Percentiles rank a stretch among this genome's conserved stretches.
phyloP scores from a whole-genome alignment of 2,113 vertebrate species.

The Gasterosteus aculeatus region DNA sequence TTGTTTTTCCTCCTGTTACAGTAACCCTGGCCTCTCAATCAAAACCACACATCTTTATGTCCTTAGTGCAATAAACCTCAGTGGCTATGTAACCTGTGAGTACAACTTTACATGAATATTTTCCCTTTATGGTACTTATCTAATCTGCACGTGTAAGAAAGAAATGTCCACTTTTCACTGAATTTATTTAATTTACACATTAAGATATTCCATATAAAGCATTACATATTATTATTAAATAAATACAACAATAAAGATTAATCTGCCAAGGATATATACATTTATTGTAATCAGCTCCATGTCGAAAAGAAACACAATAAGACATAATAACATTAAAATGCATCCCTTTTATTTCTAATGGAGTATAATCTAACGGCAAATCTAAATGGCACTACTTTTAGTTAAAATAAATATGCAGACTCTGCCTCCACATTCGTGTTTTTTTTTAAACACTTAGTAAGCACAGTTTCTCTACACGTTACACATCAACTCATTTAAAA shows the following conservation, averaged over 20 bases:
- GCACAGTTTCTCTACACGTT: not conserved
- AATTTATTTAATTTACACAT: not conserved
- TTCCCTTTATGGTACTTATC: not conserved
- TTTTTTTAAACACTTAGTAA: not conserved
- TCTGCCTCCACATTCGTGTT: not conserved
- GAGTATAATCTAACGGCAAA: not conserved
- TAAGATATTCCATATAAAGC: not conserved
- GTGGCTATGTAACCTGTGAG: not conserved
- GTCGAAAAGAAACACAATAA: no score
- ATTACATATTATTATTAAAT: not conserved
- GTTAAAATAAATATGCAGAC: not conserved
- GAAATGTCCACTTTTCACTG: not conserved
- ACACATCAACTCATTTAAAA: not conserved
- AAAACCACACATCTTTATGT: not conserved
- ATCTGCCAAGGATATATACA: not conserved
- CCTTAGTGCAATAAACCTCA: not conserved
- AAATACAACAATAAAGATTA: no score
- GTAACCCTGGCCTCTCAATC: not conserved
- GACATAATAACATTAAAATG: not conserved
- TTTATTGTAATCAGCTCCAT: not conserved
- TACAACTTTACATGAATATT: not conserved
- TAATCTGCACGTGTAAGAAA: not conserved
- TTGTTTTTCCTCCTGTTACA: conserved; percentile 8
- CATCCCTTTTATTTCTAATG: not conserved
- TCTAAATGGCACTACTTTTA: not conserved